Base-by-base conservation (phyloP, 2,888 invertebrate genomes). In the Helobdella robusta region DNA sequence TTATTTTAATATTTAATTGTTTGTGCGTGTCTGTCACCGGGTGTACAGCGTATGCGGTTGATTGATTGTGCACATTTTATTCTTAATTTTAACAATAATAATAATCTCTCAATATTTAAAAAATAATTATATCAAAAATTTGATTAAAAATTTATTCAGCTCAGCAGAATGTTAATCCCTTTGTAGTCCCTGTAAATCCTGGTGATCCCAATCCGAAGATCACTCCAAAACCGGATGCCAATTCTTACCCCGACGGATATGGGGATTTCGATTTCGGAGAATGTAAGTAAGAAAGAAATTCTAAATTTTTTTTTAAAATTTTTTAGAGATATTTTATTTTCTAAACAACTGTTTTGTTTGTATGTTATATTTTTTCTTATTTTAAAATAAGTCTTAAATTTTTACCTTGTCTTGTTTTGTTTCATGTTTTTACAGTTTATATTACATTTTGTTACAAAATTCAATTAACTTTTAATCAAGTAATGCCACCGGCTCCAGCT, bases 181-280 rank as follows among this genome's bases (percentile, higher is more conserved):
- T 40, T 34, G 50, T 50, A 23, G 18, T 32, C 2, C 62, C 62
- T 5, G 50, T 50, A 23, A 23, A 35, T 2, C 62, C 62, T 5
- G 50, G 48, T 28, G 62, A 50, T 30, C 62, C 62, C 8, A 28
- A 18, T 25, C 32, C 50, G 2, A 4, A 20, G 15, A 44, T 6
- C 30, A 46, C n/a, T 50, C 46, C 30, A 11, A 23, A 18, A 23
- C 30, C 30, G 6, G 59, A 4, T 8, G 18, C 11, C 23, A 20
- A 6, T 32, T 20, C 30, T 34, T 11, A 20, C n/a, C n/a, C 30
- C 30, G 50, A 44, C 15, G 62, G 48, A 50, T 30, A 25, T 25
- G 62, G 50, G 8, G 62, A 62, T 5, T 62, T 62, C 34, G 62
- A 62, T 62, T 62, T 62, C 32, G 62, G 62, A 46, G 50, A 56